These are phyloP conservation scores for Otolemur garnettii DNA, from an alignment of 2,113 vertebrate species.

Conservation along the genomic window DNA sequence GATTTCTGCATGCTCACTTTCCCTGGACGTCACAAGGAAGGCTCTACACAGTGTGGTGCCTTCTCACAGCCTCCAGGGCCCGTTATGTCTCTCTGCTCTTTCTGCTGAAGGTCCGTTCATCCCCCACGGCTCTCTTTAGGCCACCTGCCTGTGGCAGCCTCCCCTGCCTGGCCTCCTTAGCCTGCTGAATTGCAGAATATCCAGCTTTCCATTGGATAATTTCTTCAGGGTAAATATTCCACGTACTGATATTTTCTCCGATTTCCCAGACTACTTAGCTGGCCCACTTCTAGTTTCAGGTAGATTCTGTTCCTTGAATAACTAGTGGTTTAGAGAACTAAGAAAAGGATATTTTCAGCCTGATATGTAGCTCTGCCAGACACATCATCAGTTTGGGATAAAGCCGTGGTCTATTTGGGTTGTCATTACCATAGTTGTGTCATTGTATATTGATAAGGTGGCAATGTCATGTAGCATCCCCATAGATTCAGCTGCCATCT, in stretches of 20 bases:
- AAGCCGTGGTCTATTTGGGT: not conserved
- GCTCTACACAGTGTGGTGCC: not conserved
- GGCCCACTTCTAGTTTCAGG: not conserved
- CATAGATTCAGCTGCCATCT: not conserved
- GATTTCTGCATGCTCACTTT: not conserved
- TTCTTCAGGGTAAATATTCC: not conserved
- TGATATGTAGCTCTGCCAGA: not conserved
- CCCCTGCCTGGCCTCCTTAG: not conserved
- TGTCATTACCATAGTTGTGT: not conserved
- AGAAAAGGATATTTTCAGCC: not conserved
- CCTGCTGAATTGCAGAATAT: not conserved
- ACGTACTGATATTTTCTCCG: not conserved
- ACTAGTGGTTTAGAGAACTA: slow-evolving; percentile 1
- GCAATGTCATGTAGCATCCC: not conserved
- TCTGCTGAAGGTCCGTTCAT: not conserved
- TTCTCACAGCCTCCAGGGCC: not conserved
- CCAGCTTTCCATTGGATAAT: not conserved
- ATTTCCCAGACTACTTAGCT: not conserved
- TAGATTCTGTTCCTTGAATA: not conserved
- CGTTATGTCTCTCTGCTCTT: fast-evolving
- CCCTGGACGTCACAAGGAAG: not conserved
- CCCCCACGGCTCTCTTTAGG: not conserved
- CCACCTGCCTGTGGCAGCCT: not conserved
- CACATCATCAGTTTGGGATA: not conserved
- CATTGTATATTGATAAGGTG: not conserved